Percentiles rank a stretch among this genome's conserved stretches.
Evolutionary conservation across 2,113 vertebrate species (phyloP).

Genomic region (Bungarus multicinctus): DNA sequence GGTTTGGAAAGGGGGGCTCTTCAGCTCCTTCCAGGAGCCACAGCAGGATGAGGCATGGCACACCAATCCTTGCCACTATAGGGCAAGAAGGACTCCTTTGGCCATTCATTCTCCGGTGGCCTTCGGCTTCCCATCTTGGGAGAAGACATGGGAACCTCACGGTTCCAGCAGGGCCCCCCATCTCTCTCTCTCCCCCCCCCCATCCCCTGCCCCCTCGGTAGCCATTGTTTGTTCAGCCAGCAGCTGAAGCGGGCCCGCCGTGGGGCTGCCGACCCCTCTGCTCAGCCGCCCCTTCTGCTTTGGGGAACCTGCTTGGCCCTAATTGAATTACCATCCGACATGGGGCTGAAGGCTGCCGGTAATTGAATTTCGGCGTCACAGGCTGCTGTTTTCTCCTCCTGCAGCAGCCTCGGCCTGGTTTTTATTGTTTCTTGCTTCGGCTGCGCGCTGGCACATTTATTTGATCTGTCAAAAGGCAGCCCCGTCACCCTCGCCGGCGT

Average conservation of each 20-base stretch:
- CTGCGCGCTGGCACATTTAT: conserved; percentile 42
- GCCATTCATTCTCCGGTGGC: not conserved
- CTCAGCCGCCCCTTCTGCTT: conserved; percentile 4
- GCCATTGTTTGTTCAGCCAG: not conserved
- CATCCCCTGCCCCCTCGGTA: not conserved
- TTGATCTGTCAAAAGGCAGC: conserved; percentile 47
- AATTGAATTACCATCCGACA: conserved; percentile 50
- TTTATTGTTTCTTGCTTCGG: conserved; percentile 51
- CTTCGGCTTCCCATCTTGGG: not conserved
- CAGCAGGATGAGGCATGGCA: too few relatives aligned
- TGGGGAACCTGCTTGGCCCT: conserved; percentile 33
- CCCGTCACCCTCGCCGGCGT: conserved; percentile 38
- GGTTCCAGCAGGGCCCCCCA: too few relatives aligned
- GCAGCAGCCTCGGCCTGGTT: conserved; percentile 8
- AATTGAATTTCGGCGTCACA: conserved; percentile 62
- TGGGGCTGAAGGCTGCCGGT: conserved; percentile 47
- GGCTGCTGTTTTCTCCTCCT: conserved; percentile 46
- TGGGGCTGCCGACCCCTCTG: not conserved
- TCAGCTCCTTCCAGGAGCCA: too few relatives aligned
- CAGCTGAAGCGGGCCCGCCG: conserved; percentile 1
- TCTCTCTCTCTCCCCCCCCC: too few relatives aligned
- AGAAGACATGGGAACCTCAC: too few relatives aligned
- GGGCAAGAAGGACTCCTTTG: not conserved
- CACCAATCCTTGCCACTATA: not conserved
- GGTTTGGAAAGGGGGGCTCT: not conserved